Evolutionary conservation across 2,888 invertebrate genomes (phyloP), one percentile per base, ranked within the genome.

Genomic region (Onchidella celtica): DNA sequence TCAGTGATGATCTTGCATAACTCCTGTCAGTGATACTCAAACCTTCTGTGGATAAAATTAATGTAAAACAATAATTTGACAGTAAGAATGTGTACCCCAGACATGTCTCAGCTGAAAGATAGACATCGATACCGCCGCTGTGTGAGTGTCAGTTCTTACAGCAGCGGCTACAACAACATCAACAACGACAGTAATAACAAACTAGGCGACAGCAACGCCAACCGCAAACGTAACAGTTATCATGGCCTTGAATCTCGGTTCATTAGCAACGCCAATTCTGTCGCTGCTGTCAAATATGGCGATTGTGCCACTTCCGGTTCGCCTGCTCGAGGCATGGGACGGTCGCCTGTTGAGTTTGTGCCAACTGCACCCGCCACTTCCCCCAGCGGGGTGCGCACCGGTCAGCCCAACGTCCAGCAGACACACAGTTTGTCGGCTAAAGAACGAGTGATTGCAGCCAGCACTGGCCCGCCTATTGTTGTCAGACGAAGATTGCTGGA

Each of bases 401-500:
- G 21, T 32, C 21, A 29, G 0, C 9, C 27, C 17, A 9, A 21
- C 4, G n/a, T 11, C 27, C 17, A 21, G n/a, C 29, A 27, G 1
- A 27, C 36, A 4, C 11, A 3, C 9, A 32, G 21, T 32, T 27
- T 57, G 6, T 21, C 2, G 21, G 47, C 0, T 32, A 55, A 6
- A 21, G 32, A 34, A 32, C 32, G 57, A 1, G 9, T 76, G n/a
- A n/a, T n/a, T n/a, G n/a, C n/a, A n/a, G n/a, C n/a, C n/a, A n/a
- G n/a, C n/a, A n/a, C n/a, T n/a, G 65, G 29, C 24, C 65, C 76
- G 9, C 29, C 76, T 4, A 21, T 47, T 9, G 47, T 76, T 27
- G 21, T 65, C 6, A 65, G 76, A 76, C 76, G 76, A 14, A 63
- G 47, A 29, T 76, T 65, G 76, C 32, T 76, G 34, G 27, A 65